Evolutionary conservation across 2,113 vertebrate species (phyloP).

Genomic region (Leptobrachium leishanense): DNA sequence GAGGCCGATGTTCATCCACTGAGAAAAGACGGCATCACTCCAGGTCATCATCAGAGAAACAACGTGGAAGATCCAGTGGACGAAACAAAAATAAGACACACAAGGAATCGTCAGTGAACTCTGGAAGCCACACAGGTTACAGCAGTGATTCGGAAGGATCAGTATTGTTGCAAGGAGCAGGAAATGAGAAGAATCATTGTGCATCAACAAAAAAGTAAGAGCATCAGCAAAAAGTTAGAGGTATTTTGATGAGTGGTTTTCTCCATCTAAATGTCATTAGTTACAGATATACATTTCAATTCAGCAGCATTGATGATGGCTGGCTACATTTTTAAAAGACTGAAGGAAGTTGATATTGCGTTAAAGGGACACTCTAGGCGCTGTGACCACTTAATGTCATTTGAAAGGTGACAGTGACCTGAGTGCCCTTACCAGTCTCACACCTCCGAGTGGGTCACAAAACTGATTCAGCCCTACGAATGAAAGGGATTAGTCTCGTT

Average conservation of each 20-base stretch:
- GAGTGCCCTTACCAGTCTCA: too few relatives aligned
- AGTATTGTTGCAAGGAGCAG: slow-evolving; percentile 62
- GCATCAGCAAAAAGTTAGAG: not conserved
- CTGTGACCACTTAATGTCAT: too few relatives aligned
- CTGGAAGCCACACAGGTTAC: slow-evolving; percentile 72
- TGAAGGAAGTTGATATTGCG: too few relatives aligned
- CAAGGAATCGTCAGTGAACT: slow-evolving; percentile 61
- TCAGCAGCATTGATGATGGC: not conserved
- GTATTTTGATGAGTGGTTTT: not conserved
- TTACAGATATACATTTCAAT: not conserved
- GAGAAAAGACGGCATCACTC: slow-evolving; percentile 63
- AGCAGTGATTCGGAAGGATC: slow-evolving; percentile 87
- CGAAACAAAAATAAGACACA: slow-evolving; percentile 65
- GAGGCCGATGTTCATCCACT: slow-evolving; percentile 62
- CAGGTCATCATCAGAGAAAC: slow-evolving; percentile 66
- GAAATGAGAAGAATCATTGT: slow-evolving; percentile 69
- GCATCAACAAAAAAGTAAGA: slow-evolving; percentile 81
- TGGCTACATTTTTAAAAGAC: not conserved
- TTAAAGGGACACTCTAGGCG: too few relatives aligned
- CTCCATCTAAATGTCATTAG: too few relatives aligned
- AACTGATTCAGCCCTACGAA: too few relatives aligned
- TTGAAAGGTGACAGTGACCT: too few relatives aligned
- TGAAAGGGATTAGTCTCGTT: too few relatives aligned
- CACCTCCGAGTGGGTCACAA: too few relatives aligned
- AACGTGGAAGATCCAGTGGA: slow-evolving; percentile 70